Evolutionary conservation across 2,797 vertebrate species (phyloP), one percentile per base, ranked within the genome.

Genomic region (Geotrypetes seraphini): DNA sequence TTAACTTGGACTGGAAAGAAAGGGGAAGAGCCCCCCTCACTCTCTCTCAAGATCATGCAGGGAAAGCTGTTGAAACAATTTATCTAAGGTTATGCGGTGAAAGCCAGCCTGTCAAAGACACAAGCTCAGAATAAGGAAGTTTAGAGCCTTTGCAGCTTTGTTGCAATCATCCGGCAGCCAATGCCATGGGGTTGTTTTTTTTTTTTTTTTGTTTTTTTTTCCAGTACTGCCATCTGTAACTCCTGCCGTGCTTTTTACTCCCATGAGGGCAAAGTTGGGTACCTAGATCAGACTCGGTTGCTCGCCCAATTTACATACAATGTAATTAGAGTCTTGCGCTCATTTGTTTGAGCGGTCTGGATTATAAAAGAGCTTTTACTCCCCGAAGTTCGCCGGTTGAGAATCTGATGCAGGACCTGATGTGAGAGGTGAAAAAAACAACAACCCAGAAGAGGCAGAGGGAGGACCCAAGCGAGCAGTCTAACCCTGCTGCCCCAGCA

Each of bases 291-390:
- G n/a, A n/a, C n/a, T 35, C 8, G 6, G 12, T 30, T 19, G 25
- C 30, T 46, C 8, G n/a, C n/a, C 28, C 57, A 33, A 65, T 79
- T 81, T 79, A 68, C 78, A 75, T 79, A 68, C 78, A 75, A 80
- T 76, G 75, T 75, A 79, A 69, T 68, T 25, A 35, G 15, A 15
- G 2, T 3, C 26, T 44, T 42, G 34, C 60, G 11, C 37, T 42
- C 21, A 49, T 52, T 57, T 44, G 48, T 20, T 53, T 5, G 44
- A 53, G 28, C 43, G 24, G 33, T 17, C 32, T 24, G 54, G 40
- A 28, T 43, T 65, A 51, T 53, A 74, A 63, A 63, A 63, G 38
- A 39, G 28, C 28, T 45, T 45, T 51, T 40, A 64, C 58, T 53
- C 53, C 57, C 53, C 21, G 50, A 40, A 52, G 53, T 60, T 48